Conservation (phyloP, 2,797 vertebrate genomes). For the Geotrypetes seraphini region DNA sequence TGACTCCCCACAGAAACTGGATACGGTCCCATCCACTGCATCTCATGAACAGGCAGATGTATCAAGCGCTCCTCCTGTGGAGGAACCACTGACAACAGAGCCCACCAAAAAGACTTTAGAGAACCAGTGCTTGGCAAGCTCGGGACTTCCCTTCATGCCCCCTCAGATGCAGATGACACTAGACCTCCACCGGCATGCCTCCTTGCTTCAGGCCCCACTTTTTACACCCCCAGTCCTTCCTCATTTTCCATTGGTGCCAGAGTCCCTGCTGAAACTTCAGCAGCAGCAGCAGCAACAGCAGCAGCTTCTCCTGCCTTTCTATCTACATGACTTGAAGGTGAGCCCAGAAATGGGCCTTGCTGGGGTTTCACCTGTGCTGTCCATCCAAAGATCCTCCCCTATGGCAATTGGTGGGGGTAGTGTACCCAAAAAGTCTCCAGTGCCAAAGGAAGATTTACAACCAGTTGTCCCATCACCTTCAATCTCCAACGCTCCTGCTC, state of each 20-base stretch:
- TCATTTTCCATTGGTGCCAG: constrained; percentile 39
- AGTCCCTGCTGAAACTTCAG: constrained; percentile 46
- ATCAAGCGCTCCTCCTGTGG: constrained; percentile 24
- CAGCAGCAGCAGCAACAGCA: constrained; percentile 35
- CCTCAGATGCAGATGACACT: constrained; percentile 24
- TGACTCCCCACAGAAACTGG: too few species aligned
- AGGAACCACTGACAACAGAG: constrained; percentile 24
- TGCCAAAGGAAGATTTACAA: too few species aligned
- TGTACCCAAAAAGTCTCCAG: constrained; percentile 3
- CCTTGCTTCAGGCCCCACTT: constrained; percentile 27
- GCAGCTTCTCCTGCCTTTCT: constrained; percentile 47
- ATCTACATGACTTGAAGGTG: constrained; percentile 48
- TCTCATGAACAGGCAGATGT: constrained; percentile 17
- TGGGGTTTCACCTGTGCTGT: constrained; percentile 22
- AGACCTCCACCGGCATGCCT: constrained; percentile 26
- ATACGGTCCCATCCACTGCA: too few species aligned
- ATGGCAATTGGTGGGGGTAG: constrained; percentile 1
- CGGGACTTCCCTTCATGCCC: constrained; percentile 28
- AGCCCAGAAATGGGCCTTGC: constrained; percentile 28
- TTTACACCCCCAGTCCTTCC: constrained; percentile 42
- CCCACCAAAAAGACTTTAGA: constrained; percentile 3
- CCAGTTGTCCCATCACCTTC: too few species aligned
- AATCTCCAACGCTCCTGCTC: too few species aligned
- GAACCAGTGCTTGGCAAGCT: constrained; percentile 15
- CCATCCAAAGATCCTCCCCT: constrained; percentile 3